phyloP scores from a whole-genome alignment of 2,113 vertebrate species.

The Rhynchopsitta pachyrhyncha region DNA sequence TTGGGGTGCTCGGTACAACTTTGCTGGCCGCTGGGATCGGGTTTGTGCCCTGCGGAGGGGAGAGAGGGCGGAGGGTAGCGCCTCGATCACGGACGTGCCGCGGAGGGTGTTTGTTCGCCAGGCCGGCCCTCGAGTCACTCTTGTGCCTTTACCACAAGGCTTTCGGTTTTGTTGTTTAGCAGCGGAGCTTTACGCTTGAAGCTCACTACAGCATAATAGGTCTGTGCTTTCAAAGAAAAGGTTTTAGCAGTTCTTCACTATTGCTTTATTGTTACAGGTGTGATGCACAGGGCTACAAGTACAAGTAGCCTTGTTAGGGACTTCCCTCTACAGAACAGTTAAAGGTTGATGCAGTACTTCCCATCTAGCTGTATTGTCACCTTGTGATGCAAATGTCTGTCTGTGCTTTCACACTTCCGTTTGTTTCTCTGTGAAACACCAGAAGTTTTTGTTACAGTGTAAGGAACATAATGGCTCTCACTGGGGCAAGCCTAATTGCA shows the following conservation, averaged over 20 bases:
- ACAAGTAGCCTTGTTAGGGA: background rate
- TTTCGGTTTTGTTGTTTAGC: background rate
- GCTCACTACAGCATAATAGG: fast-evolving
- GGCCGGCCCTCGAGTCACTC: fast-evolving
- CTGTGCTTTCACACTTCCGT: background rate
- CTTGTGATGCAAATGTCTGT: fast-evolving
- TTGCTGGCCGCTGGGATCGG: fast-evolving
- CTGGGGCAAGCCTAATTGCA: background rate
- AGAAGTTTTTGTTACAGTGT: fast-evolving
- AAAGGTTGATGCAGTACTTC: background rate
- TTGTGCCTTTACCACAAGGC: background rate
- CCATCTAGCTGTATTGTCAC: background rate
- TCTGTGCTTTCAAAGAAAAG: background rate
- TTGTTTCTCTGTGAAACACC: background rate
- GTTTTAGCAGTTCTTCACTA: fast-evolving
- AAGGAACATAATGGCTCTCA: background rate
- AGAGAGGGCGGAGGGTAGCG: background rate
- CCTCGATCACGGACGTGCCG: background rate
- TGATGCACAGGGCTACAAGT: fast-evolving
- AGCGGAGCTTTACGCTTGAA: background rate
- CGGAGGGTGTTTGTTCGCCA: fast-evolving
- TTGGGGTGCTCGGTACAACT: background rate
- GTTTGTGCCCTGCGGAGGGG: background rate
- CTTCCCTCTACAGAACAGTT: fast-evolving
- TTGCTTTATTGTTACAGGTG: fast-evolving